Percentiles rank a stretch among this genome's conserved stretches.
These are phyloP conservation scores for Epizoanthus scotinus DNA, from an alignment of 92 coral and sea anemone genomes.

Conservation along the genomic window DNA sequence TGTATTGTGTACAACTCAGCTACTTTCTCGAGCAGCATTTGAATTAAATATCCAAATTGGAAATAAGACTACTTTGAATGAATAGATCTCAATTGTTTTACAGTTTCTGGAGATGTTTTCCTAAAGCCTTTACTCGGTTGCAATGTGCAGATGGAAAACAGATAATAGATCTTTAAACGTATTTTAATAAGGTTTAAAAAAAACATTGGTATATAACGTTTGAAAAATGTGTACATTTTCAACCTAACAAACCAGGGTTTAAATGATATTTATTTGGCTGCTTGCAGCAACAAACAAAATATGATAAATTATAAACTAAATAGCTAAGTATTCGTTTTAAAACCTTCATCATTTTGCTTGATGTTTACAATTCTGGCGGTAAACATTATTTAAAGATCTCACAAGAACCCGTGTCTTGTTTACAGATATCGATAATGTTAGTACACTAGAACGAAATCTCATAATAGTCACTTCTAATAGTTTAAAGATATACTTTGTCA, in stretches of 20 bases:
- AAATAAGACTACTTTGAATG: too few relatives aligned
- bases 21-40: not conserved
- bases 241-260: too few relatives aligned
- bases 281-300: not conserved
- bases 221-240: too few relatives aligned
- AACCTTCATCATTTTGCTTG: not conserved
- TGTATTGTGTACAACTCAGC: not conserved
- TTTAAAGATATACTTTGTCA: not conserved
- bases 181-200: too few relatives aligned
- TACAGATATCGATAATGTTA: conserved; percentile 13
- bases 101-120: too few relatives aligned
- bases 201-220: too few relatives aligned
- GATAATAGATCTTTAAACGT: too few relatives aligned
- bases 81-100: too few relatives aligned
- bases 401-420: not conserved
- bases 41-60: not conserved
- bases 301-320: conserved; percentile 14
- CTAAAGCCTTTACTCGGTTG: too few relatives aligned
- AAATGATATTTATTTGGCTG: not conserved
- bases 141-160: too few relatives aligned
- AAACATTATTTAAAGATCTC: not conserved
- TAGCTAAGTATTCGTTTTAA: not conserved
- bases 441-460: not conserved
- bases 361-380: not conserved
- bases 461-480: not conserved